phyloP scores from a whole-genome alignment of 2,797 vertebrate species.

The Siniperca undulata region DNA sequence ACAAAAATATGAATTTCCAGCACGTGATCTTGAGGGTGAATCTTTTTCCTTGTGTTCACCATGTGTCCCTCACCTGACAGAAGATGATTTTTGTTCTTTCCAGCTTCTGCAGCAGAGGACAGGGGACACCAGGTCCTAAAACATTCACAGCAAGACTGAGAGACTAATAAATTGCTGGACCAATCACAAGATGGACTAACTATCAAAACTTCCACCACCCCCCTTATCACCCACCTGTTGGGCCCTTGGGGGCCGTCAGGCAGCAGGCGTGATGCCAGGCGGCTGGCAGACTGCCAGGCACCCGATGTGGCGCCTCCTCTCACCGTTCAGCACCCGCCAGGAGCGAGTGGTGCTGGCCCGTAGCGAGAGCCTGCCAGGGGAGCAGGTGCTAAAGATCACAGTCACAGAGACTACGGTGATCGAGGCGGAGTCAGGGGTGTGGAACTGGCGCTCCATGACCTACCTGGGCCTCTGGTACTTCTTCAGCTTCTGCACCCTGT shows the following conservation, averaged over 20 bases:
- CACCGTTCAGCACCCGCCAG: conserved; percentile 81
- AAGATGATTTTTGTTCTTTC: background rate
- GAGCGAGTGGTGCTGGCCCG: conserved; percentile 88
- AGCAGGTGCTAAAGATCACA: conserved; percentile 92
- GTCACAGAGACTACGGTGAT: conserved; percentile 95
- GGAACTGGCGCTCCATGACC: conserved; percentile 89
- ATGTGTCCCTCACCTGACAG: background rate
- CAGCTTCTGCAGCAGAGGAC: conserved; percentile 8
- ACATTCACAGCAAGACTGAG: background rate
- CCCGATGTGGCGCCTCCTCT: conserved; percentile 76
- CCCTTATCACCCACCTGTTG: conserved; percentile 26
- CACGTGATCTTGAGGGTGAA: background rate
- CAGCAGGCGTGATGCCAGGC: conserved; percentile 64
- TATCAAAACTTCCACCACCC: background rate
- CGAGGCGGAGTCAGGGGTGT: conserved; percentile 92
- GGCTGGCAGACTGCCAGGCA: conserved; percentile 74
- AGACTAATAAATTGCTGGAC: background rate
- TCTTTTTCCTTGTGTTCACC: background rate
- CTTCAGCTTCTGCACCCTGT: conserved; percentile 98
- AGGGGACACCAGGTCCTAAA: background rate
- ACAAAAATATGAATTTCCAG: background rate
- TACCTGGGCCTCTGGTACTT: conserved; percentile 95
- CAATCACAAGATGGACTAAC: conserved; percentile 65
- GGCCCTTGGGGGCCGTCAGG: conserved; percentile 30
- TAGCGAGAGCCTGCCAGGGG: conserved; percentile 89